phyloP scores from a whole-genome alignment of 2,113 vertebrate species.

The Cettia cetti region DNA sequence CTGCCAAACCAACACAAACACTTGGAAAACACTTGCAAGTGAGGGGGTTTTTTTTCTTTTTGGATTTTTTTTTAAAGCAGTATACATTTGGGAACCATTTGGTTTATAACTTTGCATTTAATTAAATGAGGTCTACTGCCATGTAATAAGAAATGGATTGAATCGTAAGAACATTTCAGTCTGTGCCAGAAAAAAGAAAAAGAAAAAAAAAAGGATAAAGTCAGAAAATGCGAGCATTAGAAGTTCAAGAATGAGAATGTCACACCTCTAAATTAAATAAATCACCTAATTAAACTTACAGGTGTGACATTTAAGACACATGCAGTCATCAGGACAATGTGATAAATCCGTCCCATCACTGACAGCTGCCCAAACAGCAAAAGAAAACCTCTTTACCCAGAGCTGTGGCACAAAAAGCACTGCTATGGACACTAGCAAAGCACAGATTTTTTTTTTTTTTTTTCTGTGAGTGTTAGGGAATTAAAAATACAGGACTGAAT shows the following conservation, averaged over 20 bases:
- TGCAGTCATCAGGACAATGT: not conserved
- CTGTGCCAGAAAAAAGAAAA: not conserved
- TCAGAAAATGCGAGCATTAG: not conserved
- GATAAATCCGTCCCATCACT: not conserved
- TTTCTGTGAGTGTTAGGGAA: not conserved
- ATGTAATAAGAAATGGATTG: slow-evolving; percentile 56
- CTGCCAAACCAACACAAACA: slow-evolving; percentile 53
- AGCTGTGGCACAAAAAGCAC: not conserved
- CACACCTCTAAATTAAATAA: slow-evolving; percentile 34
- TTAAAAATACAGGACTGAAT: not conserved
- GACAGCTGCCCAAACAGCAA: not conserved
- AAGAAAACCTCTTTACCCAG: not conserved
- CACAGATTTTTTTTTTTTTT: not conserved
- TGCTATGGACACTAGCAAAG: not conserved
- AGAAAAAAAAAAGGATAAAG: not conserved
- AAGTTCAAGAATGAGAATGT: not conserved
- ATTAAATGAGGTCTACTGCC: slow-evolving; percentile 56
- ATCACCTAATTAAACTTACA: slow-evolving; percentile 37
- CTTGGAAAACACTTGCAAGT: slow-evolving; percentile 1
- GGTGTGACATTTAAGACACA: not conserved
- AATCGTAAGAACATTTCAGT: slow-evolving; percentile 11
- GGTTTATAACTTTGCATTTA: slow-evolving; percentile 54
- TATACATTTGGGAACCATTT: slow-evolving; percentile 55
- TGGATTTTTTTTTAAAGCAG: not conserved
- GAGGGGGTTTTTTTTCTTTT: not conserved